Conservation (phyloP, 2,113 vertebrate species). For the Rhynchopsitta pachyrhyncha region DNA sequence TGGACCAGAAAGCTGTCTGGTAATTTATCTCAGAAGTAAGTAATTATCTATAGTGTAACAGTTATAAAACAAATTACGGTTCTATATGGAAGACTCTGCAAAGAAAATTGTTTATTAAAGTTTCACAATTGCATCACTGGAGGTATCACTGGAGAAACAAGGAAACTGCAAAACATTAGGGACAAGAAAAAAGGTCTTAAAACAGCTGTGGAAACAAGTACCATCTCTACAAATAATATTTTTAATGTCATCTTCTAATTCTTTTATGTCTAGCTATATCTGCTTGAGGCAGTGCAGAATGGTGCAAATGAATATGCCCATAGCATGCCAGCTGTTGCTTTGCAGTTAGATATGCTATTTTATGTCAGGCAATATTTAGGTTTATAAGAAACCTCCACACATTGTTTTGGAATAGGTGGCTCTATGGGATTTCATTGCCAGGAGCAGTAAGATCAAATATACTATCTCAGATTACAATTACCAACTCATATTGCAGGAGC, state of each 20-base stretch:
- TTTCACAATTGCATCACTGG: not conserved
- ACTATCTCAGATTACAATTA: slow-evolving; percentile 6
- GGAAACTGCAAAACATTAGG: not conserved
- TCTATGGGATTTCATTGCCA: slow-evolving; percentile 37
- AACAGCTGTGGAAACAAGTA: slow-evolving; percentile 32
- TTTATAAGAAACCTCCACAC: not conserved
- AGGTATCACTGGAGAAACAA: not conserved
- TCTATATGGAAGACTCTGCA: not conserved
- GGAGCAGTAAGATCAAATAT: slow-evolving; percentile 27
- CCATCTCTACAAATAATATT: not conserved
- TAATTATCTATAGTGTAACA: not conserved
- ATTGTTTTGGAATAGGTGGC: not conserved
- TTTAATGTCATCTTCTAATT: not conserved
- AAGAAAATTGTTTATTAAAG: not conserved
- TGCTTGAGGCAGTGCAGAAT: slow-evolving; percentile 30
- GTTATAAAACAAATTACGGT: not conserved
- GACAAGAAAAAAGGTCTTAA: not conserved
- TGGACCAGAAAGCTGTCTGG: not conserved
- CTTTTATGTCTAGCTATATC: not conserved
- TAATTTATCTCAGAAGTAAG: not conserved
- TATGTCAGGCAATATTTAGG: not conserved
- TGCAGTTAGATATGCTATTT: not conserved
- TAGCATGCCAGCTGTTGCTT: slow-evolving; percentile 27
- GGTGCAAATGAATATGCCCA: not conserved
- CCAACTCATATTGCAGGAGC: not conserved